Conservation (phyloP, 2,113 vertebrate species). For the Raja brachyura region DNA sequence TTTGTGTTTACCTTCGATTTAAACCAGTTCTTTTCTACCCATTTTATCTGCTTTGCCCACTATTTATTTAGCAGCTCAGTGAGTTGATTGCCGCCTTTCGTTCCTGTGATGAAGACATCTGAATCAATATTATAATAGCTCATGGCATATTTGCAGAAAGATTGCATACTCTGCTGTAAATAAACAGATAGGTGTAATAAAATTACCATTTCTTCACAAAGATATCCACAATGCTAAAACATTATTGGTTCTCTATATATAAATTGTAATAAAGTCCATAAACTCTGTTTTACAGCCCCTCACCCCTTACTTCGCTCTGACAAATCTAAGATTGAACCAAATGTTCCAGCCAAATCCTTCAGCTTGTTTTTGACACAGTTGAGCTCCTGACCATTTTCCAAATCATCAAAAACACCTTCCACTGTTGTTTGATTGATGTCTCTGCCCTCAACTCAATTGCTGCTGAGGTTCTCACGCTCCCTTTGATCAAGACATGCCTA, state of each 20-base stretch:
- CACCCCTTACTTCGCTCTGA: too few species aligned
- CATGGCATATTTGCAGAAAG: not conserved
- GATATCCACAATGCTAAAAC: not conserved
- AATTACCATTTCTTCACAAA: not conserved
- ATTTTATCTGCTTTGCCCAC: not conserved
- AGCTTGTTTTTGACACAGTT: not conserved
- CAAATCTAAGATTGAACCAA: too few species aligned
- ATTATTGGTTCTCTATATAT: not conserved
- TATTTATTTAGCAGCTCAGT: not conserved
- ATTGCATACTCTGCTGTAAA: conserved; percentile 1
- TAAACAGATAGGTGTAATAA: not conserved
- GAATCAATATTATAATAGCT: not conserved
- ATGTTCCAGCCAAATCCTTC: not conserved
- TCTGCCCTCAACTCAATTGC: too few species aligned
- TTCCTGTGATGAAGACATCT: not conserved
- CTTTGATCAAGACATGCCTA: too few species aligned
- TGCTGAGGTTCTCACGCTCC: too few species aligned
- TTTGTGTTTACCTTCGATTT: too few species aligned
- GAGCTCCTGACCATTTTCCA: not conserved
- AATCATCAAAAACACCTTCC: not conserved
- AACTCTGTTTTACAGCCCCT: too few species aligned
- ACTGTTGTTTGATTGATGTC: too few species aligned
- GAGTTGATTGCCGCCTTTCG: not conserved
- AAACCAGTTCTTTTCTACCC: too few species aligned
- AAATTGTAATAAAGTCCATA: not conserved